These are phyloP conservation scores for Lordiphosa mommai DNA, from an alignment of 1,140 invertebrate genomes.

Conservation along the genomic window DNA sequence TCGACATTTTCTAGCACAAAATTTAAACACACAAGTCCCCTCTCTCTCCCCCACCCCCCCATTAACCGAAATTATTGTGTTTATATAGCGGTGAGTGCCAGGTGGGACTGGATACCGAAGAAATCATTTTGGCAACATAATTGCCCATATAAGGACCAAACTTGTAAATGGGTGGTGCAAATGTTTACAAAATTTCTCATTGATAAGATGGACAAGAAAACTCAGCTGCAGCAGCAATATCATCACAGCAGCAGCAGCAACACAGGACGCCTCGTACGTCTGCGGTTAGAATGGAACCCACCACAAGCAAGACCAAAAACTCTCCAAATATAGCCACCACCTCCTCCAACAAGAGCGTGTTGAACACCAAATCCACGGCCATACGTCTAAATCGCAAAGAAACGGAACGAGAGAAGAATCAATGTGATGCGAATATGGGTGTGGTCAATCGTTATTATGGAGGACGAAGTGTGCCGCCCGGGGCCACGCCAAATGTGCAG, in stretches of 20 bases:
- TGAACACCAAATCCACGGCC: not conserved
- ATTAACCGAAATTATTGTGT: constrained; percentile 64
- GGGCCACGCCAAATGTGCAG: not conserved
- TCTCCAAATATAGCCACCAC: too few relatives aligned
- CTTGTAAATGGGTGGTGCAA: constrained; percentile 41
- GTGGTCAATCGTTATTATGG: constrained; percentile 18
- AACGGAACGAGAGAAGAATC: not conserved
- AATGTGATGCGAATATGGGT: not conserved
- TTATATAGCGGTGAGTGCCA: constrained; percentile 41
- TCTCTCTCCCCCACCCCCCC: not conserved
- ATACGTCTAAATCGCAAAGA: not conserved
- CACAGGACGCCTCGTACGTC: not conserved
- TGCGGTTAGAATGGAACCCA: not conserved
- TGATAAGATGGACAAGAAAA: constrained; percentile 53
- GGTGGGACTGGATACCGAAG: not conserved
- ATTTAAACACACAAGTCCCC: constrained; percentile 57
- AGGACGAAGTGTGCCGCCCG: not conserved
- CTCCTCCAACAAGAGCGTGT: not conserved
- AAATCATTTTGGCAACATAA: not conserved
- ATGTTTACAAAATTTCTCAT: constrained; percentile 44
- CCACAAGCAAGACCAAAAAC: not conserved
- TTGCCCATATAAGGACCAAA: not conserved
- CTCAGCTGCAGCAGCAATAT: constrained; percentile 25
- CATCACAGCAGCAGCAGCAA: constrained; percentile 14
- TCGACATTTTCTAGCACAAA: constrained; percentile 62